Conservation (phyloP, 1,140 invertebrate genomes). For the Condylostylus longicornis region DNA sequence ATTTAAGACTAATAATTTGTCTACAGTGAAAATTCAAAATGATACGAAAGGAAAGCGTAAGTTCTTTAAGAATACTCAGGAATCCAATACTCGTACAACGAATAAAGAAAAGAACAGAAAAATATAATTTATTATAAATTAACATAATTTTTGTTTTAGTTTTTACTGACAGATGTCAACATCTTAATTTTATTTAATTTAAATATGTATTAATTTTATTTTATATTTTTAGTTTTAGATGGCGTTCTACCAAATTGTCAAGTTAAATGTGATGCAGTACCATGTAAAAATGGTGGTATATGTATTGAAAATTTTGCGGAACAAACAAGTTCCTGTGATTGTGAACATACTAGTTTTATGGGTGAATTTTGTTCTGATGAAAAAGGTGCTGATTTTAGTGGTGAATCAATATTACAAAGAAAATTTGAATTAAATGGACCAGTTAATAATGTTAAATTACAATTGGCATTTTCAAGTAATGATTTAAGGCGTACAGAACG, state of each 20-base stretch:
- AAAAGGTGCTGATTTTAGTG: constrained; percentile 76
- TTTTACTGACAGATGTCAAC: not conserved
- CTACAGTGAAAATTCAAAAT: no score
- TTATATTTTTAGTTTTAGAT: constrained; percentile 23
- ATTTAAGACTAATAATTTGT: no score
- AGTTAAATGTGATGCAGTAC: constrained; percentile 73
- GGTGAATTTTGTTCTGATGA: constrained; percentile 62
- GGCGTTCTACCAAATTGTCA: constrained; percentile 67
- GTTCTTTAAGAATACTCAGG: no score
- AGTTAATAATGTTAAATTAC: constrained; percentile 55
- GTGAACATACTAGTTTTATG: constrained; percentile 74
- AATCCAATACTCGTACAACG: no score
- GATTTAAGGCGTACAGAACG: constrained; percentile 59
- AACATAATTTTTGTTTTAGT: not conserved
- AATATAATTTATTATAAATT: not conserved
- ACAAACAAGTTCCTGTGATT: constrained; percentile 70
- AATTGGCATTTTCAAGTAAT: constrained; percentile 67
- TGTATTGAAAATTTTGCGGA: constrained; percentile 82
- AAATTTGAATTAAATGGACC: constrained; percentile 55
- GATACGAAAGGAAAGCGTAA: no score
- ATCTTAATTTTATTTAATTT: constrained; percentile 8
- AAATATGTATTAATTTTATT: no score
- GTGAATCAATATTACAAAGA: constrained; percentile 62
- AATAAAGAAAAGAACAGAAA: not conserved
- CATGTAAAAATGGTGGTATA: constrained; percentile 73